phyloP scores from a whole-genome alignment of 2,797 vertebrate species.

The Menidia menidia region DNA sequence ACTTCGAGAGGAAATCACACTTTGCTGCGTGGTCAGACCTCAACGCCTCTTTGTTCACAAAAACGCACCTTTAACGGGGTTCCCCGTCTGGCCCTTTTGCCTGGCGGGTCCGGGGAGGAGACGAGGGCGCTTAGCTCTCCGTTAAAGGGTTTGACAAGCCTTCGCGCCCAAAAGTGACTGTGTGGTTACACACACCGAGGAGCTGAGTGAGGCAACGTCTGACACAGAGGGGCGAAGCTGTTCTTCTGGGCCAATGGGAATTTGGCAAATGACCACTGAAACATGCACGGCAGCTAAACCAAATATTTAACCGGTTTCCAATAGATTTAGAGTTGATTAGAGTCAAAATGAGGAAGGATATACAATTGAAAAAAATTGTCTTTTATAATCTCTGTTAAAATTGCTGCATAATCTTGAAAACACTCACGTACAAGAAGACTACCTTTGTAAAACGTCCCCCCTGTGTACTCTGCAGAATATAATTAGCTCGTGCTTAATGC shows the following conservation, averaged over 20 bases:
- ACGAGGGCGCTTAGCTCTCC: conserved; percentile 15
- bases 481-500: conserved; percentile 53
- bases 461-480: conserved; percentile 28
- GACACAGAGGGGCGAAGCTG: conserved; percentile 34
- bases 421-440: not conserved
- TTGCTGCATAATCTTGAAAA: not conserved
- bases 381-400: no score
- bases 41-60: not conserved
- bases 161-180: conserved; percentile 11
- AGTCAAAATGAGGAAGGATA: not conserved
- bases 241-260: conserved; percentile 32
- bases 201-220: conserved; percentile 12
- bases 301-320: not conserved
- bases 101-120: not conserved
- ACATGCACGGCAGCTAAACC: conserved; percentile 3
- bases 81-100: not conserved
- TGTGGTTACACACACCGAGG: conserved; percentile 19
- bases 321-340: not conserved
- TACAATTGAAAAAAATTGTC: not conserved
- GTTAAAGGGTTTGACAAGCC: conserved; percentile 33
- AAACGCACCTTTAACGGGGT: not conserved
- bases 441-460: conserved; percentile 23
- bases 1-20: not conserved
- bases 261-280: conserved; percentile 28
- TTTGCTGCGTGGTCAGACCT: not conserved